These are phyloP conservation scores for Falco concolor DNA, from an alignment of 2,797 vertebrate genomes.

Conservation along the genomic window DNA sequence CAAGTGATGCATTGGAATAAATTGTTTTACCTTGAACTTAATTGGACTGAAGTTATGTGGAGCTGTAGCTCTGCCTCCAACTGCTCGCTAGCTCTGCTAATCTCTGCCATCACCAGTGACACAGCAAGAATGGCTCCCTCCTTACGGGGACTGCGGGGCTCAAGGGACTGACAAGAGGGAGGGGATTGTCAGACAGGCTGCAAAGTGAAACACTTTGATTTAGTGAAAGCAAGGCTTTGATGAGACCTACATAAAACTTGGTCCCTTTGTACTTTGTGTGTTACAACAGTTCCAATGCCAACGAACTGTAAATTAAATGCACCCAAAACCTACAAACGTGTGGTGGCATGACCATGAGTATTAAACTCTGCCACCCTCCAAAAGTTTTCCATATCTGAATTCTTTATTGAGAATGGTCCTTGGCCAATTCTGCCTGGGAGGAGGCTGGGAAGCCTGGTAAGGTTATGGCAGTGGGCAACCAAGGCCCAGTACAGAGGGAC, in stretches of 20 bases:
- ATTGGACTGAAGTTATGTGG: neutral
- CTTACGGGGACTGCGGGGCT: rapidly evolving
- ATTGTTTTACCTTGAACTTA: neutral
- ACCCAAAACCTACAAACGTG: neutral
- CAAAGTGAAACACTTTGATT: neutral
- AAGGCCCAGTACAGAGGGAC: neutral
- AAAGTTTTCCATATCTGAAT: neutral
- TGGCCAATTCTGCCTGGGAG: neutral
- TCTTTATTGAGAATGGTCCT: neutral
- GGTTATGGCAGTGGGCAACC: neutral
- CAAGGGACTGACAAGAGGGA: neutral
- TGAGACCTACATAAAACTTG: neutral
- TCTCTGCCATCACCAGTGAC: neutral
- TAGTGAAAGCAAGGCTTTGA: neutral
- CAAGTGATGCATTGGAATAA: neutral
- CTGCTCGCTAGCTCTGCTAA: neutral
- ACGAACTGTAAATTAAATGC: neutral
- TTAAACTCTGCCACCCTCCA: neutral
- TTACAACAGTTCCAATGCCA: neutral
- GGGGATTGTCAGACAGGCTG: neutral
- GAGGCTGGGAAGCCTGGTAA: neutral
- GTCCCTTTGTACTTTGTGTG: neutral
- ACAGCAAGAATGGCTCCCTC: neutral
- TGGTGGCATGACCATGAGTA: neutral
- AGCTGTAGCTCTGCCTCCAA: neutral